Evolutionary conservation across 2,113 vertebrate genomes (phyloP).

Genomic region (Brachionichthys hirsutus): DNA sequence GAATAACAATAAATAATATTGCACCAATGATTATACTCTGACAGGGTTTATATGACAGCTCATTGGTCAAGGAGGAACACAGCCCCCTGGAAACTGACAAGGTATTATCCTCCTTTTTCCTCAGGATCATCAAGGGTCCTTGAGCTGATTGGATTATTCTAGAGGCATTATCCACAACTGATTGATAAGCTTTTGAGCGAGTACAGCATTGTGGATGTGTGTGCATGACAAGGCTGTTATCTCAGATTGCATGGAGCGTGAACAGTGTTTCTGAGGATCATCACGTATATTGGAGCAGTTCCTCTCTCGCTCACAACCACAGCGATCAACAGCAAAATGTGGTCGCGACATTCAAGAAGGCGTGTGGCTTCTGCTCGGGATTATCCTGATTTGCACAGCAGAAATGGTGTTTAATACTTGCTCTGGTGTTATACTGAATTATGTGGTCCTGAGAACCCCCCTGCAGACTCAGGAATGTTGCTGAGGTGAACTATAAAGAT

Average conservation of each 20-base stretch:
- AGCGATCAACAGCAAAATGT: conserved; percentile 33
- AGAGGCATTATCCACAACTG: conserved; percentile 52
- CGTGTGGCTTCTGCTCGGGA: conserved; percentile 55
- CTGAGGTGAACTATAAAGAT: neutral
- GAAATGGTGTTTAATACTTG: conserved; percentile 62
- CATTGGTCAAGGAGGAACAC: conserved; percentile 42
- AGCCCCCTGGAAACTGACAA: conserved; percentile 34
- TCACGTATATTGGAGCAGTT: conserved; percentile 27
- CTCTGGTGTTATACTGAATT: conserved; percentile 40
- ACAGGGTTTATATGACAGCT: conserved; percentile 40
- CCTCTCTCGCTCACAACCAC: conserved; percentile 22
- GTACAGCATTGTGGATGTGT: conserved; percentile 42
- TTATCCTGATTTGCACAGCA: conserved; percentile 66
- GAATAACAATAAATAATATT: conserved; percentile 67
- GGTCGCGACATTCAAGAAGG: conserved; percentile 7
- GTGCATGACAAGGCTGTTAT: conserved; percentile 47
- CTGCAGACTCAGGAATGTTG: conserved; percentile 11
- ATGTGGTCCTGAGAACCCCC: conserved; percentile 1
- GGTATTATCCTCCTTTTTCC: conserved; percentile 58
- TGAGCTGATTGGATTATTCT: conserved; percentile 64
- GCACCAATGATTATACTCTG: conserved; percentile 52
- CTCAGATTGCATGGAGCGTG: conserved; percentile 7
- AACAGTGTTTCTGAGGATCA: conserved; percentile 27
- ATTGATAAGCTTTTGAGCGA: conserved; percentile 45
- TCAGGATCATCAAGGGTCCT: conserved; percentile 61